A percentile compares a stretch with the other conserved stretches of the same genome.
Evolutionary conservation across 2,888 invertebrate species (phyloP).

Genomic region (Merodon equestris): DNA sequence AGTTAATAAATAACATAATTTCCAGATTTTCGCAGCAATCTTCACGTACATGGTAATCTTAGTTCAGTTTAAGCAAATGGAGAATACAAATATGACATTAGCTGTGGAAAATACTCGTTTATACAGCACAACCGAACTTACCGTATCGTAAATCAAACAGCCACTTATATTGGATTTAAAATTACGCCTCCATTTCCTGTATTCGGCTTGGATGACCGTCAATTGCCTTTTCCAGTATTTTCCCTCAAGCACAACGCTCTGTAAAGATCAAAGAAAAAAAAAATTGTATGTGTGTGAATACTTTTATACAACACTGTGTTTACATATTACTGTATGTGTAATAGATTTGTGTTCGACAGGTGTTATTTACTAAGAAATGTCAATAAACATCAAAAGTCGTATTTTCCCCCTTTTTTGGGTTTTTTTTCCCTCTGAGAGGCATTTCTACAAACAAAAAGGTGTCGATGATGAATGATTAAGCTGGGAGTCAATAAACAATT

Average conservation of each 20-base stretch:
- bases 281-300: slow-evolving; percentile 3
- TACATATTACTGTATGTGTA: too few species aligned
- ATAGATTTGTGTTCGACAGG: too few species aligned
- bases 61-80: slow-evolving; percentile 76
- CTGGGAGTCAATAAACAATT: too few species aligned
- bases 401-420: too few species aligned
- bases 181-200: slow-evolving; percentile 96
- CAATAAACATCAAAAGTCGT: too few species aligned
- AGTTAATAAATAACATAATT: not conserved
- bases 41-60: slow-evolving; percentile 76
- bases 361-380: too few species aligned
- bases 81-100: slow-evolving; percentile 71
- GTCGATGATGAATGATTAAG: too few species aligned
- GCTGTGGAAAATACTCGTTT: not conserved
- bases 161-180: slow-evolving; percentile 86
- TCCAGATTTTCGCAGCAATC: slow-evolving; percentile 74
- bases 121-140: slow-evolving; percentile 80
- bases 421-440: too few species aligned
- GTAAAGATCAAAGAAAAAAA: slow-evolving; percentile 71
- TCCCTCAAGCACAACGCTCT: slow-evolving; percentile 98
- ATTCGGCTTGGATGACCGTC: slow-evolving; percentile 98
- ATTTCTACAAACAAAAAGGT: too few species aligned
- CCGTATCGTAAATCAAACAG: slow-evolving; percentile 85
- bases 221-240: slow-evolving; percentile 99
- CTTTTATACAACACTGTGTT: not conserved